phyloP scores from a whole-genome alignment of 2,113 vertebrate species.

The Meriones unguiculatus region DNA sequence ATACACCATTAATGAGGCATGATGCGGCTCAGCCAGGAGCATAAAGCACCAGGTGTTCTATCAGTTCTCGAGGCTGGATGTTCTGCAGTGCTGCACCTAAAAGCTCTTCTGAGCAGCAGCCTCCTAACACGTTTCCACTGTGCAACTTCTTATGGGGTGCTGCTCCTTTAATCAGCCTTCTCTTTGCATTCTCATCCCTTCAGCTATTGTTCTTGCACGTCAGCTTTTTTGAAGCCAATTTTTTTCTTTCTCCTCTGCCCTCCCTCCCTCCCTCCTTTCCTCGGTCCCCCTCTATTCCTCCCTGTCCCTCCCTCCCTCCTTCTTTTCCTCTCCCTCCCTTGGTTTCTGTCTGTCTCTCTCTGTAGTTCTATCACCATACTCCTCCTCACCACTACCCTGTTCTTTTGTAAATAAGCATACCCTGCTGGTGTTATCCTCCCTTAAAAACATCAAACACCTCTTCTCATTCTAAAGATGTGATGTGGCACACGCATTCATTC shows the following conservation, averaged over 20 bases:
- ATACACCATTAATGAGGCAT: slow-evolving; percentile 67
- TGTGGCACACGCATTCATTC: background rate
- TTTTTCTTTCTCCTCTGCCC: background rate
- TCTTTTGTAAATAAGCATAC: background rate
- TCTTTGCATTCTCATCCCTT: background rate
- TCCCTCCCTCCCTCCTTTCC: too few relatives aligned
- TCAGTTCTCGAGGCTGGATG: background rate
- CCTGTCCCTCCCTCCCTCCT: background rate
- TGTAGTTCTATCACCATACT: background rate
- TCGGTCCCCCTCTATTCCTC: background rate
- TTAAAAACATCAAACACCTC: background rate
- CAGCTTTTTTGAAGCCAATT: background rate
- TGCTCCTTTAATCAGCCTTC: slow-evolving; percentile 24
- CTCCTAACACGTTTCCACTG: slow-evolving; percentile 9
- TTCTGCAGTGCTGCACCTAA: background rate
- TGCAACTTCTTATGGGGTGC: background rate
- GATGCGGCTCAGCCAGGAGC: slow-evolving; percentile 48
- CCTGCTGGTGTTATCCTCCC: background rate
- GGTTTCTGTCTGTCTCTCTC: too few relatives aligned
- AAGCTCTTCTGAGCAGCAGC: slow-evolving; percentile 31
- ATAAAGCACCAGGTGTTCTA: slow-evolving; percentile 59
- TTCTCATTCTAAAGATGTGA: background rate
- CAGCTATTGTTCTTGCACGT: background rate
- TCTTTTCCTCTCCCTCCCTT: too few relatives aligned
- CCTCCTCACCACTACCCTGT: background rate